phyloP scores from a whole-genome alignment of 1,140 invertebrate species.

The Aethina tumida region DNA sequence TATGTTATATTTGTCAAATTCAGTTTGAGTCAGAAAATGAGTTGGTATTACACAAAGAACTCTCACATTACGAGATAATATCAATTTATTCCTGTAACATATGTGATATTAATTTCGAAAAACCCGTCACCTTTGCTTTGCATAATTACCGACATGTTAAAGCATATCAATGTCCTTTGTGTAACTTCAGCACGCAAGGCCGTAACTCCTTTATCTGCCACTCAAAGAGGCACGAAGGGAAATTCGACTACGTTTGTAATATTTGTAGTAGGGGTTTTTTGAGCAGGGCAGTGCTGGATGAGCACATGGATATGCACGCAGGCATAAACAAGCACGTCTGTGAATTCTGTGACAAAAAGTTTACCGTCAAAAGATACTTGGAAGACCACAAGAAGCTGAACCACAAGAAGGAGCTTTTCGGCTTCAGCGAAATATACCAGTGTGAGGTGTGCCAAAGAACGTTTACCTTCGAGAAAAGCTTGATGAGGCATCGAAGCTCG shows the following conservation, averaged over 20 bases:
- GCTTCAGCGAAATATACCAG: constrained; percentile 18
- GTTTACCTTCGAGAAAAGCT: constrained; percentile 25
- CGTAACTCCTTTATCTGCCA: constrained; percentile 26
- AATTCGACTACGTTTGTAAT: constrained; percentile 39
- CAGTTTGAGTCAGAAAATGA: constrained; percentile 40
- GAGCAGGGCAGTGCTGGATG: constrained; percentile 34
- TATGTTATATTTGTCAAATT: constrained; percentile 41
- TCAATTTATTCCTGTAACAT: constrained; percentile 9
- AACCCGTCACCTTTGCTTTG: constrained; percentile 8
- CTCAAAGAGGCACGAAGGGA: constrained; percentile 40
- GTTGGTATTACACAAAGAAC: constrained; percentile 37
- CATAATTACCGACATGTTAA: constrained; percentile 14
- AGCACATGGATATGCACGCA: constrained; percentile 33
- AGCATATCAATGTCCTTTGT: constrained; percentile 12
- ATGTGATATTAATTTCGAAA: constrained; percentile 14
- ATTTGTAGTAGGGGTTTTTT: constrained; percentile 41
- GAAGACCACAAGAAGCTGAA: constrained; percentile 32
- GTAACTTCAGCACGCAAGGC: constrained; percentile 12
- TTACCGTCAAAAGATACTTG: constrained; percentile 33
- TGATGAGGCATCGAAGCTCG: constrained; percentile 21
- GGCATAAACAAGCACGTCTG: constrained; percentile 32
- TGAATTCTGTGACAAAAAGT: constrained; percentile 38
- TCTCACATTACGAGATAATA: constrained; percentile 10
- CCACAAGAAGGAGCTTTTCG: constrained; percentile 22
- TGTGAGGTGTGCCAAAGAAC: constrained; percentile 26